These are phyloP conservation scores for Python bivittatus DNA, from an alignment of 2,113 vertebrate genomes.

Conservation along the genomic window DNA sequence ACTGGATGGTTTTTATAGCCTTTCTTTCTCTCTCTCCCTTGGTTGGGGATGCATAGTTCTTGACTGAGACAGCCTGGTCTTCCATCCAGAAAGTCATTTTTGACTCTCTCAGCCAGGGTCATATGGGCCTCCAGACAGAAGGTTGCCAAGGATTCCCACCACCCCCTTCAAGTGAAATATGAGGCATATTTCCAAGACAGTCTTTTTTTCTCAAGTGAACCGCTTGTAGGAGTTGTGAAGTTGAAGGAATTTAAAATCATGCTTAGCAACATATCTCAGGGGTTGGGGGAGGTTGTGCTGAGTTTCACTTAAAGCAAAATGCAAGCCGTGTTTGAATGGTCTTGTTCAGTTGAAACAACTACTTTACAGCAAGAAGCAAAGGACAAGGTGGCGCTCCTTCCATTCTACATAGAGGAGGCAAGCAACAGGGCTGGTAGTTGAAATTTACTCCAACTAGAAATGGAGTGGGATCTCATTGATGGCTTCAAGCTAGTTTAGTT, in stretches of 20 bases:
- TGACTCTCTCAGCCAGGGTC: neutral
- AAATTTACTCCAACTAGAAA: too few relatives aligned
- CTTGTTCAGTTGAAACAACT: neutral
- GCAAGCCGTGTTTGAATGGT: neutral
- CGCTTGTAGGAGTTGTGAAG: neutral
- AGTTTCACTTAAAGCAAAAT: neutral
- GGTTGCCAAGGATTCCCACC: neutral
- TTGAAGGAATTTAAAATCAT: neutral
- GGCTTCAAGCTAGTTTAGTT: too few relatives aligned
- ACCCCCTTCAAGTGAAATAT: neutral
- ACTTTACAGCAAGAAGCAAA: too few relatives aligned
- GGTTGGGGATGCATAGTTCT: slow-evolving; percentile 8
- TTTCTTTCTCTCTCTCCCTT: neutral
- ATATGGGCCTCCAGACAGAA: neutral
- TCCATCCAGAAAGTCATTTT: slow-evolving; percentile 11
- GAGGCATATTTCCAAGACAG: neutral
- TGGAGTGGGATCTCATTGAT: too few relatives aligned
- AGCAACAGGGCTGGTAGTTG: too few relatives aligned
- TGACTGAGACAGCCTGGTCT: neutral
- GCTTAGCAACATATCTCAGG: neutral
- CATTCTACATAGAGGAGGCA: too few relatives aligned
- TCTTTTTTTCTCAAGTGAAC: neutral
- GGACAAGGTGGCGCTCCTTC: too few relatives aligned
- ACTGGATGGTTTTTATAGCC: slow-evolving; percentile 14
- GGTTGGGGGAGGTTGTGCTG: neutral